A percentile compares a stretch with the other conserved stretches of the same genome.
Conservation (phyloP, 2,797 vertebrate genomes). For the Tokudaia tokunoshimensis region DNA sequence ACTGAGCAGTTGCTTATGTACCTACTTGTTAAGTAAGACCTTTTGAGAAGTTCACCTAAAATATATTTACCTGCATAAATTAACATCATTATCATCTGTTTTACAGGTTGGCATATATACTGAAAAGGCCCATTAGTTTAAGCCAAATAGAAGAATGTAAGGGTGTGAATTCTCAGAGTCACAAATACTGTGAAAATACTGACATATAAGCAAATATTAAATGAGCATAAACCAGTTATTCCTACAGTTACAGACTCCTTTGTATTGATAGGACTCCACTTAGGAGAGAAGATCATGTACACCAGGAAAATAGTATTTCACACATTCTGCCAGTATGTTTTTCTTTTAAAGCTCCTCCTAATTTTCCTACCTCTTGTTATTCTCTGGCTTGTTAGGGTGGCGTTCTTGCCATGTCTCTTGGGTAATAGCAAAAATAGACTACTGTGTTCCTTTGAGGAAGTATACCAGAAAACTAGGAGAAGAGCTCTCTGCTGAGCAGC, state of each 20-base stretch:
- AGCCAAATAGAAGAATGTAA: neutral
- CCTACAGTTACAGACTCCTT: neutral
- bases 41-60: constrained; percentile 53
- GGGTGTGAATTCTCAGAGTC: neutral
- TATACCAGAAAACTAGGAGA: neutral
- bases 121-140: constrained; percentile 28
- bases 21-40: constrained; percentile 4
- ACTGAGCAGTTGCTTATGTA: neutral
- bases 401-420: neutral
- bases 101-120: neutral
- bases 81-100: constrained; percentile 18
- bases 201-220: constrained; percentile 12
- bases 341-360: neutral
- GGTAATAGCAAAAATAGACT: neutral
- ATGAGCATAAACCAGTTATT: constrained; percentile 5
- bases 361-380: neutral
- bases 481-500: neutral
- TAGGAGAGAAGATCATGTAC: neutral
- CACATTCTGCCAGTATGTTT: constrained; percentile 16
- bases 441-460: neutral
- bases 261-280: neutral
- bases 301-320: neutral
- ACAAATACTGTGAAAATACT: neutral
- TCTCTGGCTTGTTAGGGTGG: neutral
- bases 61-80: neutral